Evolutionary conservation across 2,113 vertebrate genomes (phyloP), one percentile per base, ranked within the genome.

Genomic region (Morphnarchus princeps): DNA sequence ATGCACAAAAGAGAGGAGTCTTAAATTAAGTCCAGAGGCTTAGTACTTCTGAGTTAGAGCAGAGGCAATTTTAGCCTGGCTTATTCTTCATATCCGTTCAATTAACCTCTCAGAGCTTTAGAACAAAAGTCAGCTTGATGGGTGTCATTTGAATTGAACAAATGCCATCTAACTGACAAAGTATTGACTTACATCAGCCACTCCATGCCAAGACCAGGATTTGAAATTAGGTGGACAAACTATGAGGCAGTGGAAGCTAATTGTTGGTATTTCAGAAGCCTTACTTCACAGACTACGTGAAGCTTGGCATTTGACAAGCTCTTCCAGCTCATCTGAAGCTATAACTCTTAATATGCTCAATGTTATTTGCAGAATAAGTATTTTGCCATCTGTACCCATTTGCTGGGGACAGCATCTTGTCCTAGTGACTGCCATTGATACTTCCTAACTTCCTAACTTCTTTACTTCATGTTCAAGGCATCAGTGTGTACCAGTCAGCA

Each of bases 31-130:
- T 88, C 77, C 55, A 87, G 62, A 94, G 47, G 78, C 96, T 98
- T 97, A 97, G 91, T 65, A 94, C 79, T 96, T 96, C 91, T 97
- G 91, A 97, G n/a, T 96, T 72, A 93, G 24, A 96, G 87, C 47
- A 77, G 65, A 97, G 61, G 82, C 49, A 97, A 62, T 97, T 97
- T 97, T 87, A 95, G 71, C 50, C 42, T 82, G 58, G 84, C 78
- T 98, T 98, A 96, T 97, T 97, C 95, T 98, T 98, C 94, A 89
- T 97, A 96, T 95, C 96, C 47, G 2, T 96, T 97, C 98, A 98
- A 98, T 98, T 98, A 98, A 98, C 95, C 95, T 98, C 94, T 76
- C 18, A 47, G 77, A 92, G 71, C 71, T 97, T 95, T 73, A 90
- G 95, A 97, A 98, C 95, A 98, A 97, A 98, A 98, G 94, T 87